A percentile compares a stretch with the other conserved stretches of the same genome.
Evolutionary conservation across 2,888 invertebrate species (phyloP).

Genomic region (Drosophila ochracea): DNA sequence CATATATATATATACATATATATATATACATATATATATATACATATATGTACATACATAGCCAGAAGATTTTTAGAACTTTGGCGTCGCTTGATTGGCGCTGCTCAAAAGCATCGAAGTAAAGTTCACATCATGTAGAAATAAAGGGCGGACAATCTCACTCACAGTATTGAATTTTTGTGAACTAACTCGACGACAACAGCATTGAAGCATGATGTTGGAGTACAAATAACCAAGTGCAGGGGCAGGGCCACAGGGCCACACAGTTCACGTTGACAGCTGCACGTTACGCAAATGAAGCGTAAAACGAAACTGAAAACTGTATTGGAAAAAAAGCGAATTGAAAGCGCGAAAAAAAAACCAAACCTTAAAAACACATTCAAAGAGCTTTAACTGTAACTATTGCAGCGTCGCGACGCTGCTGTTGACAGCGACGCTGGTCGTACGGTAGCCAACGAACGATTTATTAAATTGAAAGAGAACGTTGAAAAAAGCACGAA

Average conservation of each 20-base stretch:
- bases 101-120: constrained; percentile 5
- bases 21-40: background rate
- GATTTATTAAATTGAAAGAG: constrained; percentile 70
- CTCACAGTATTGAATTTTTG: constrained; percentile 48
- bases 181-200: constrained; percentile 35
- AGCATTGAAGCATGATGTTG: constrained; percentile 56
- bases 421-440: constrained; percentile 27
- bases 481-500: constrained; percentile 77
- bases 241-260: constrained; percentile 45
- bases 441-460: constrained; percentile 57
- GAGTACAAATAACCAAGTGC: constrained; percentile 43
- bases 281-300: constrained; percentile 72
- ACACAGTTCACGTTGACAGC: constrained; percentile 56
- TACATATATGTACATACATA: constrained; percentile 1
- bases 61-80: constrained; percentile 31
- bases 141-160: constrained; percentile 47
- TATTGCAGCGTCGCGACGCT: constrained; percentile 41
- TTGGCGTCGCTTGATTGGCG: constrained; percentile 54
- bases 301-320: constrained; percentile 66
- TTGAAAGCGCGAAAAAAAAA: constrained; percentile 51
- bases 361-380: constrained; percentile 10
- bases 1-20: background rate
- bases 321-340: constrained; percentile 72
- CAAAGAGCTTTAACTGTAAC: constrained; percentile 64
- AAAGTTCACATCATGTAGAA: background rate